A percentile compares a stretch with the other conserved stretches of the same genome.
Evolutionary conservation across 2,113 vertebrate genomes (phyloP).

Genomic region (Petaurus breviceps): DNA sequence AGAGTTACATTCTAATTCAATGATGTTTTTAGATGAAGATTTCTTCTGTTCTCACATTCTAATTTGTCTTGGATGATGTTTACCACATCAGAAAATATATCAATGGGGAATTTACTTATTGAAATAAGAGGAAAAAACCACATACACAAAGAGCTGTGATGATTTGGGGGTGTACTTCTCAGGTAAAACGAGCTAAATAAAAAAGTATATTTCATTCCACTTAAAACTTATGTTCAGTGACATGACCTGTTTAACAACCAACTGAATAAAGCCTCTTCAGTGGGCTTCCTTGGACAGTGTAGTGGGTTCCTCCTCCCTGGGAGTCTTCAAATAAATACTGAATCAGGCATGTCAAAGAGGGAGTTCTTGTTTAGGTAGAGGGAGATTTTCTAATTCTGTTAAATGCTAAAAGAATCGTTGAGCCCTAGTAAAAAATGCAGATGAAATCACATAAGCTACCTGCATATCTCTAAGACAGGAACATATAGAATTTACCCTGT

Average conservation of each 20-base stretch:
- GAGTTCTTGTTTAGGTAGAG: neutral
- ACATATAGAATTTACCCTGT: neutral
- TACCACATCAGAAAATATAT: neutral
- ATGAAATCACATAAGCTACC: neutral
- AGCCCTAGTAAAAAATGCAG: neutral
- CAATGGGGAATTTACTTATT: neutral
- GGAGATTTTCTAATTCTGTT: neutral
- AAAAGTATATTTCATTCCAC: neutral
- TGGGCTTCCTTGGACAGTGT: neutral
- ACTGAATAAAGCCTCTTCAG: neutral
- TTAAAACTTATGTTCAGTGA: neutral
- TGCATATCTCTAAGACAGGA: neutral
- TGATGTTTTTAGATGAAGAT: neutral
- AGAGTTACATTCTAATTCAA: neutral
- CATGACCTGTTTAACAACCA: neutral
- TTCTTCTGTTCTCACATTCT: neutral
- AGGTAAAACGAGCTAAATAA: neutral
- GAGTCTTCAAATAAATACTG: neutral
- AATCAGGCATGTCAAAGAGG: neutral
- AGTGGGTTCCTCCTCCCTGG: neutral
- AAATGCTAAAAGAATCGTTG: neutral
- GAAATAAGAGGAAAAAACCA: neutral
- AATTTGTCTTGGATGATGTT: neutral
- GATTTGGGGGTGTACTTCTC: neutral
- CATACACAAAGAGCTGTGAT: neutral